Evolutionary conservation across 2,888 invertebrate genomes (phyloP).

Genomic region (Latrodectus hesperus): DNA sequence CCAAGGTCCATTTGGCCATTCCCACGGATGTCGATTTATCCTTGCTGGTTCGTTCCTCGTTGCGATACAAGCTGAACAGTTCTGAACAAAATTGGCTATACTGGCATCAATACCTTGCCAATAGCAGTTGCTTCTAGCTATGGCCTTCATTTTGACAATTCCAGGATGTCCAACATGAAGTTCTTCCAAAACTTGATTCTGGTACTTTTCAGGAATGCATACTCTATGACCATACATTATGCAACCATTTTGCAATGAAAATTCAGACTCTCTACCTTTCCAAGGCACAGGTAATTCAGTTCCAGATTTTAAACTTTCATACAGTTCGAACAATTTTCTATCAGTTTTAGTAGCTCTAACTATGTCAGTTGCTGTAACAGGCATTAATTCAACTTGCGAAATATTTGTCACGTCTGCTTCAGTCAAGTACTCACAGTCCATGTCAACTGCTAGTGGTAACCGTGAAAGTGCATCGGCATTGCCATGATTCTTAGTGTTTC

Average conservation of each 20-base stretch:
- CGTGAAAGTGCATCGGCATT: slow-evolving; percentile 50
- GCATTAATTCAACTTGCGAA: slow-evolving; percentile 49
- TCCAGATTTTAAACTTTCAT: slow-evolving; percentile 56
- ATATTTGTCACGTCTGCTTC: slow-evolving; percentile 54
- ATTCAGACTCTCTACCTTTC: slow-evolving; percentile 54
- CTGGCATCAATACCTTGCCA: slow-evolving; percentile 44
- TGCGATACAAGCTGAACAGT: slow-evolving; percentile 24
- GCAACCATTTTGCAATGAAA: slow-evolving; percentile 53
- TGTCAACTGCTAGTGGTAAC: slow-evolving; percentile 50
- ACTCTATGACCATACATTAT: slow-evolving; percentile 52
- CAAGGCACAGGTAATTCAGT: slow-evolving; percentile 53
- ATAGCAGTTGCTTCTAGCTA: slow-evolving; percentile 47
- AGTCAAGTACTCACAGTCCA: slow-evolving; percentile 50
- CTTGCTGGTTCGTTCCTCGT: slow-evolving; percentile 26
- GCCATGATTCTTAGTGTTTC: slow-evolving; percentile 51
- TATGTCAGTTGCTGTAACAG: slow-evolving; percentile 55
- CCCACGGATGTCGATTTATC: slow-evolving; percentile 43
- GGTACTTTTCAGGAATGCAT: slow-evolving; percentile 47
- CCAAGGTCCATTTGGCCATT: slow-evolving; percentile 33
- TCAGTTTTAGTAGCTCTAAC: slow-evolving; percentile 54
- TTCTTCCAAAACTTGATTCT: slow-evolving; percentile 1
- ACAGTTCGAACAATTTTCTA: slow-evolving; percentile 52
- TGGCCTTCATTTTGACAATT: slow-evolving; percentile 46
- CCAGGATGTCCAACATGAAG: slow-evolving; percentile 18
- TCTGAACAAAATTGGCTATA: slow-evolving; percentile 33